These are phyloP conservation scores for Drosophila miranda DNA, from an alignment of 1,140 invertebrate species.

Conservation along the genomic window DNA sequence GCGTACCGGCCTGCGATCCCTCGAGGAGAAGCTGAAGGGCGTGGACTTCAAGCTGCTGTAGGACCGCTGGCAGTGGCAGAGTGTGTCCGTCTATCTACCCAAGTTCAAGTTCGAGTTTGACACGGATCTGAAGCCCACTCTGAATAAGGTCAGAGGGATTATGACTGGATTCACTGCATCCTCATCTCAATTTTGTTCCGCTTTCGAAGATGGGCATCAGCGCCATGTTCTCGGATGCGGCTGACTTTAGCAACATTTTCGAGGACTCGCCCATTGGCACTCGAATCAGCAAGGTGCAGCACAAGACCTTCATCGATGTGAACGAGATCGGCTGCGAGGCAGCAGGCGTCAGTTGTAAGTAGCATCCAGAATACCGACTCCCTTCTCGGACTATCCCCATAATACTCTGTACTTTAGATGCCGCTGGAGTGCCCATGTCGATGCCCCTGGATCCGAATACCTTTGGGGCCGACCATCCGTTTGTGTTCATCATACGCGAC, in stretches of 20 bases:
- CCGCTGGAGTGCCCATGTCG: conserved; percentile 77
- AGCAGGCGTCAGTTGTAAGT: conserved; percentile 84
- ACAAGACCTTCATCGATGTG: conserved; percentile 90
- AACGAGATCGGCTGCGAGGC: conserved; percentile 91
- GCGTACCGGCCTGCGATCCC: conserved; percentile 83
- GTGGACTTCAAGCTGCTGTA: conserved; percentile 82
- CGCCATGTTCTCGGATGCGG: conserved; percentile 73
- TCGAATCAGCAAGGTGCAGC: conserved; percentile 84
- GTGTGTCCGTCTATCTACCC: conserved; percentile 84
- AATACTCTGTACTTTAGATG: conserved; percentile 42
- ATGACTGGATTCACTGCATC: background rate
- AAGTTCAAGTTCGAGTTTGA: conserved; percentile 86
- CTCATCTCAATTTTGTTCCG: conserved; percentile 29
- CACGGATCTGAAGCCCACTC: conserved; percentile 83
- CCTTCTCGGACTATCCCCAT: too few relatives aligned
- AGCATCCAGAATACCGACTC: background rate
- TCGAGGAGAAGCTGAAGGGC: conserved; percentile 83
- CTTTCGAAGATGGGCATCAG: conserved; percentile 67
- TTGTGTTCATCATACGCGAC: conserved; percentile 79
- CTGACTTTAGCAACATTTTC: conserved; percentile 78
- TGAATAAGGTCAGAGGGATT: conserved; percentile 62
- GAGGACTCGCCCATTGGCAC: conserved; percentile 72
- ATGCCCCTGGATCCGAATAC: conserved; percentile 78
- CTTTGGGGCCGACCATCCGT: conserved; percentile 79
- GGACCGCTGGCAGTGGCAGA: conserved; percentile 69